A percentile compares a stretch with the other conserved stretches of the same genome.
Evolutionary conservation across 92 coral and sea anemone genomes (phyloP).

Genomic region (Zoanthus solanderi): DNA sequence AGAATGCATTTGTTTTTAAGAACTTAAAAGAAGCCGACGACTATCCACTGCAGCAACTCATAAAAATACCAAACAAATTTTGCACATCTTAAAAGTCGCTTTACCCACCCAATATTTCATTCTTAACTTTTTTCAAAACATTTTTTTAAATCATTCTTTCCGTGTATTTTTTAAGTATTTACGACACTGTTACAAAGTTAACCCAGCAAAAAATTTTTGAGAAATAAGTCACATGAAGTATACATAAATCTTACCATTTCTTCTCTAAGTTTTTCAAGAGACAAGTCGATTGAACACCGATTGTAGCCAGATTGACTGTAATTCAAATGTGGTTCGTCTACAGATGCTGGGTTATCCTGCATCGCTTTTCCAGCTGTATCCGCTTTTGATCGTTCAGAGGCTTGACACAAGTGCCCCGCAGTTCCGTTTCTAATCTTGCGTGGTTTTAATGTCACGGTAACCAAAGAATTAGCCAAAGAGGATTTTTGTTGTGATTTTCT

Average conservation of each 20-base stretch:
- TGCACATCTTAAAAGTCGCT: no score
- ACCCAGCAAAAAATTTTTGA: background rate
- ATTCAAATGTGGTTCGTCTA: background rate
- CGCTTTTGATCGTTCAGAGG: slow-evolving; percentile 10
- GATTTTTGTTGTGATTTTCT: background rate
- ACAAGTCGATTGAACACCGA: slow-evolving; percentile 55
- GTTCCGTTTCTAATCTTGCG: background rate
- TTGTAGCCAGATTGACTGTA: slow-evolving; percentile 9
- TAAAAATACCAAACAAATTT: no score
- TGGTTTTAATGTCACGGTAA: slow-evolving; percentile 37
- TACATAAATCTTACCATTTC: slow-evolving; percentile 66
- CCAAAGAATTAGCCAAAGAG: slow-evolving; percentile 13
- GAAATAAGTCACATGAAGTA: background rate
- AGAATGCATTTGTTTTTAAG: background rate
- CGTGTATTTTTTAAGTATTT: no score
- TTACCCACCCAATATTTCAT: no score
- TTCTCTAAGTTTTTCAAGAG: slow-evolving; percentile 67
- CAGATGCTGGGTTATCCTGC: background rate
- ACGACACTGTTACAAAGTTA: no score
- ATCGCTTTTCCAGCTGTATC: background rate
- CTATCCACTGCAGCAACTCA: no score
- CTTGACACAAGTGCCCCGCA: slow-evolving; percentile 12
- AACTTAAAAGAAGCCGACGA: no score
- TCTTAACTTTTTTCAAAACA: no score
- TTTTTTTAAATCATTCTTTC: no score